Evolutionary conservation across 2,113 vertebrate species (phyloP).

Genomic region (Mirounga angustirostris): DNA sequence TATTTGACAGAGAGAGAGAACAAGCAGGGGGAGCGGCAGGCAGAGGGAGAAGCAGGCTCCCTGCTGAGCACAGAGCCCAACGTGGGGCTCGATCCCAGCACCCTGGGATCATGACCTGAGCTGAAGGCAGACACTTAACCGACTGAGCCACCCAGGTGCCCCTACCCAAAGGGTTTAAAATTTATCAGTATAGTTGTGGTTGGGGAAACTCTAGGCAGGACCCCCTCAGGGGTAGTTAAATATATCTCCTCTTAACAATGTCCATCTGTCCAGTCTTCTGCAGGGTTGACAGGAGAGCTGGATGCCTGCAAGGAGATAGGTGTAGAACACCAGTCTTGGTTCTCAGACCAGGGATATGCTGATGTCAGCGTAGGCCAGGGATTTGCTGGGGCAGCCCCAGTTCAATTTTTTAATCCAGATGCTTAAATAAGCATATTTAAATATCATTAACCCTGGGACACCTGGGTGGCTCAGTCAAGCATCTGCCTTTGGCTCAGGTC

Average conservation of each 20-base stretch:
- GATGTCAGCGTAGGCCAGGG: neutral
- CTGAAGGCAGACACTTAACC: too few relatives aligned
- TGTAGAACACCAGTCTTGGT: neutral
- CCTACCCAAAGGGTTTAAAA: neutral
- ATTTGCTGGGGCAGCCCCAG: neutral
- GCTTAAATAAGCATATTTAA: conserved; percentile 55
- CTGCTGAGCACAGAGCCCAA: neutral
- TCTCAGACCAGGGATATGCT: neutral
- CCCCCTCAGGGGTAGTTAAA: neutral
- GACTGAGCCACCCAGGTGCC: too few relatives aligned
- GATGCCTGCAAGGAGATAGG: neutral
- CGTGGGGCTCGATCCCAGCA: neutral
- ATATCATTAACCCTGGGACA: conserved; percentile 3
- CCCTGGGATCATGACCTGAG: neutral
- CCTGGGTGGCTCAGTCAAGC: too few relatives aligned
- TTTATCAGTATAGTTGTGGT: neutral
- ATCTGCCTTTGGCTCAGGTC: too few relatives aligned
- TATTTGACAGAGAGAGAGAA: neutral
- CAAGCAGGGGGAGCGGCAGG: neutral
- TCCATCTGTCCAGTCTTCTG: neutral
- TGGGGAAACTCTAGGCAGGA: neutral
- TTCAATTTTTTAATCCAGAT: conserved; percentile 44
- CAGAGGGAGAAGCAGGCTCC: neutral
- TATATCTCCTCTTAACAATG: neutral
- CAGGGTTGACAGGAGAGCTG: neutral